Evolutionary conservation across 2,888 invertebrate genomes (phyloP), one percentile per base, ranked within the genome.

Genomic region (Himalopsyche anomala): DNA sequence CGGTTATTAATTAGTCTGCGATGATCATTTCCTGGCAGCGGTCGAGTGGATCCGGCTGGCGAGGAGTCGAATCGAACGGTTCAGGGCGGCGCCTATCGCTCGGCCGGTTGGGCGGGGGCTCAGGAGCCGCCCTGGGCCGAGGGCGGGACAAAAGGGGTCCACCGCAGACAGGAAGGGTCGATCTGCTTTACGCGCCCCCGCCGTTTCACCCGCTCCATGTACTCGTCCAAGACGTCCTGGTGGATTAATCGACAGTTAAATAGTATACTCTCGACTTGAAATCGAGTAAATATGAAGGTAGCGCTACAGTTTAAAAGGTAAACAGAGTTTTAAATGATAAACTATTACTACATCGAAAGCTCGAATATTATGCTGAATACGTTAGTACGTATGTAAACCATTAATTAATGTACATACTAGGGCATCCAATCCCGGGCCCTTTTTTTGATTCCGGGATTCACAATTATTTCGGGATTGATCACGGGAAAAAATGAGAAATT

Each of bases 181-280:
- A 99, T 98, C 93, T 96, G 96, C 91, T 97, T 97, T 90, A 96
- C 95, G 90, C 96, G 95, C 79, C 96, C 96, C 62, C 96, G 94
- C 82, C 95, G 94, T 90, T 96, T 95, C 89, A 96, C 96, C 84
- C 98, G 95, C 84, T 98, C 97, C 86, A 96, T 95, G 91, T 97
- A 98, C 90, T 98, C 98, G 90, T 99, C 98, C 89, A 99, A 94
- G 87, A 99, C 96, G 91, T 99, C 99, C 96, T 98, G 93, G 28
- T 19, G 51, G n/a, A 80, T 81, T 38, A 74, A 82, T 81, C 80
- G 79, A 80, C 51, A 85, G 9, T 62, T n/a, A 69, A 19, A 82
- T 80, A 42, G n/a, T n/a, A 8, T 8, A 40, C 55, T 42, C n/a
- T 11, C 4, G 3, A 56, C 19, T 69, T 62, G 83, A 40, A n/a